Conservation (phyloP, 2,888 invertebrate genomes). For the Minunthozetes semirufus region DNA sequence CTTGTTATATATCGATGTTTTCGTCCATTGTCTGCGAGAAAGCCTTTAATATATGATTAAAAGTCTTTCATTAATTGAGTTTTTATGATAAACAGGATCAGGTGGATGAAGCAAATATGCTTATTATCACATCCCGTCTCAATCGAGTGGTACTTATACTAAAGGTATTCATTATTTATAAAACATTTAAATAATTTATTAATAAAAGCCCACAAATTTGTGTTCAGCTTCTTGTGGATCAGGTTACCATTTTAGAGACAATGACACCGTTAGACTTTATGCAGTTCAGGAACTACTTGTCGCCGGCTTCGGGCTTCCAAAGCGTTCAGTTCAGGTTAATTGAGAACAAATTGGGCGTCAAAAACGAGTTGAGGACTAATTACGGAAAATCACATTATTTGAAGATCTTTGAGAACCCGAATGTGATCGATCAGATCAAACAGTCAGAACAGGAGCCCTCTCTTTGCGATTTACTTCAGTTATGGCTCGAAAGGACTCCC, state of each 20-base stretch:
- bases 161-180: slow-evolving; percentile 57
- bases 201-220: background rate
- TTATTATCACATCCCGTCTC: slow-evolving; percentile 83
- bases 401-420: slow-evolving; percentile 68
- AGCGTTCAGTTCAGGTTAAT: slow-evolving; percentile 90
- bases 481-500: slow-evolving; percentile 88
- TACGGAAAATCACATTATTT: slow-evolving; percentile 85
- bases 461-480: slow-evolving; percentile 73
- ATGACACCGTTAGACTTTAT: slow-evolving; percentile 99
- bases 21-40: no score
- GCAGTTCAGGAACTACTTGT: slow-evolving; percentile 81
- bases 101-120: slow-evolving; percentile 71
- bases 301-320: slow-evolving; percentile 96
- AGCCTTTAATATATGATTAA: no score
- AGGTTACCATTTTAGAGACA: slow-evolving; percentile 93
- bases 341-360: slow-evolving; percentile 78
- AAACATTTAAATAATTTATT: background rate
- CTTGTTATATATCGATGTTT: no score
- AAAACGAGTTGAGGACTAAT: slow-evolving; percentile 72
- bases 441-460: slow-evolving; percentile 77
- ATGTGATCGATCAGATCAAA: slow-evolving; percentile 57
- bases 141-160: slow-evolving; percentile 86
- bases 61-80: no score
- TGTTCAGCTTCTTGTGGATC: slow-evolving; percentile 79
- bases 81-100: background rate